These are phyloP conservation scores for Pangasius djambal DNA, from an alignment of 2,797 vertebrate genomes.

Conservation along the genomic window DNA sequence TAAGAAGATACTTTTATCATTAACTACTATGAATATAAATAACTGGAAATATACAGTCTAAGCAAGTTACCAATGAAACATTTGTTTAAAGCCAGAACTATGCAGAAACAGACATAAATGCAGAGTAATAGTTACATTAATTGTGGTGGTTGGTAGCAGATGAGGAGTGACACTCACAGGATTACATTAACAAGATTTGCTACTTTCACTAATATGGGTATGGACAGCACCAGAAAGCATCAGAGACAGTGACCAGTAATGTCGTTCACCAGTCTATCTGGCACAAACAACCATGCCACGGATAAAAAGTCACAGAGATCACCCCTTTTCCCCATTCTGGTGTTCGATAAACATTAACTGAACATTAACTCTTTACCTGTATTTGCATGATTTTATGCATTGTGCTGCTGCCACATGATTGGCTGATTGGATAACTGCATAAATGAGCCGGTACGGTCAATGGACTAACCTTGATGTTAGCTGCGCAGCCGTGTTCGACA, in stretches of 20 bases:
- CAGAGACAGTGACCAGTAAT: background rate
- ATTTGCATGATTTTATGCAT: too few relatives aligned
- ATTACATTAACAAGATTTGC: background rate
- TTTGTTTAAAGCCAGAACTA: background rate
- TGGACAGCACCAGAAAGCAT: too few relatives aligned
- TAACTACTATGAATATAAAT: too few relatives aligned
- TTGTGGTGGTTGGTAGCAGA: background rate
- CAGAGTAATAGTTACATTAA: background rate
- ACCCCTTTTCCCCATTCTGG: too few relatives aligned
- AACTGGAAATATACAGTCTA: background rate
- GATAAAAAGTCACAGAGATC: too few relatives aligned
- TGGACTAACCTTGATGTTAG: constrained; percentile 85
- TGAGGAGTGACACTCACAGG: background rate
- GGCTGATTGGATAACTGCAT: too few relatives aligned
- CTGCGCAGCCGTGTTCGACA: constrained; percentile 95
- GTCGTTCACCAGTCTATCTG: too few relatives aligned
- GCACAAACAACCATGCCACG: too few relatives aligned
- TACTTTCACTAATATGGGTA: background rate
- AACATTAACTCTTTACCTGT: too few relatives aligned
- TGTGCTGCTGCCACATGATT: too few relatives aligned
- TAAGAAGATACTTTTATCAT: background rate
- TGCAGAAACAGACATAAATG: background rate
- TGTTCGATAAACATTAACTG: too few relatives aligned
- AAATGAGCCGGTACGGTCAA: background rate
- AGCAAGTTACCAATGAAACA: background rate